Conservation (phyloP, 2,113 vertebrate species). For the Oncorhynchus clarkii region DNA sequence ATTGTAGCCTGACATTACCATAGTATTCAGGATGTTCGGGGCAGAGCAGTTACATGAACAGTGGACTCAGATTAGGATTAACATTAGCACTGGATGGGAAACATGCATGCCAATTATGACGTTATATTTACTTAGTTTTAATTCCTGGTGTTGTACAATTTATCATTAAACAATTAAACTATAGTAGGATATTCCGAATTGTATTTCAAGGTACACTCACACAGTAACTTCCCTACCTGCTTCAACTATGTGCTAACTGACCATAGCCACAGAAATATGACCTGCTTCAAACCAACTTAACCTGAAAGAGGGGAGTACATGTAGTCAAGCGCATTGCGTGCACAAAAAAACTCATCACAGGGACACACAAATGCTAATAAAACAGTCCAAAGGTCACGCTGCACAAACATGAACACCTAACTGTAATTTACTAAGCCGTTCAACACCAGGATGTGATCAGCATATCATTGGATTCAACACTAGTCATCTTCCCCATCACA, state of each 20-base stretch:
- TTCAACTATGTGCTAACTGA: slow-evolving; percentile 21
- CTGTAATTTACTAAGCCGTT: neutral
- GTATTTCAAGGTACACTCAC: slow-evolving; percentile 7
- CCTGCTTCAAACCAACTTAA: slow-evolving; percentile 37
- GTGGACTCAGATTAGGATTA: slow-evolving; percentile 17
- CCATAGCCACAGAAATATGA: slow-evolving; percentile 27
- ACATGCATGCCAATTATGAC: slow-evolving; percentile 10
- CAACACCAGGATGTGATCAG: neutral
- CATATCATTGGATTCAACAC: neutral
- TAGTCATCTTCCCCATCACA: neutral
- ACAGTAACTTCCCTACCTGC: slow-evolving; percentile 19
- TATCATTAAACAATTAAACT: neutral
- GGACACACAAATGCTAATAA: no score
- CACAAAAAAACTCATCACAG: neutral
- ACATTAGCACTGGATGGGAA: neutral
- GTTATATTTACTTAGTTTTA: slow-evolving; percentile 9
- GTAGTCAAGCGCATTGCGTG: slow-evolving; percentile 13
- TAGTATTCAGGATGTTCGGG: neutral
- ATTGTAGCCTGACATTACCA: neutral
- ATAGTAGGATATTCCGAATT: neutral
- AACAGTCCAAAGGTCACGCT: no score
- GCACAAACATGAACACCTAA: no score
- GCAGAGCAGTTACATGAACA: slow-evolving; percentile 12
- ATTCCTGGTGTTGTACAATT: neutral
- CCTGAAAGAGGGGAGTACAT: slow-evolving; percentile 38